phyloP scores from a whole-genome alignment of 2,888 invertebrate genomes.

The Camponotus fellah region DNA sequence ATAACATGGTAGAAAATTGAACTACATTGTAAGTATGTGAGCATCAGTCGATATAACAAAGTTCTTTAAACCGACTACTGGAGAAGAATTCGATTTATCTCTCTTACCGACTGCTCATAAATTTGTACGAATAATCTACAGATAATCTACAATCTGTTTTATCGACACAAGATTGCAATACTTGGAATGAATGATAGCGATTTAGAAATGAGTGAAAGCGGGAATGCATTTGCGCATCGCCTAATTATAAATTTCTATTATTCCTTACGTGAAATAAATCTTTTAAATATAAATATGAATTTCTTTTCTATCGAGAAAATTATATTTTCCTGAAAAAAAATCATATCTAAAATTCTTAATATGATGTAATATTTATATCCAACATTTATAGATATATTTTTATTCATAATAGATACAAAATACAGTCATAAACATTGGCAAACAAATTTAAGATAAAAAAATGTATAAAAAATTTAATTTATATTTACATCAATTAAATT shows the following conservation, averaged over 20 bases:
- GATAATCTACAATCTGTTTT: conserved; percentile 45
- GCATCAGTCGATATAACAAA: neutral
- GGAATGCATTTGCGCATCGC: conserved; percentile 40
- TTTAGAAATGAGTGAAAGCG: conserved; percentile 57
- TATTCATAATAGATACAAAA: no score
- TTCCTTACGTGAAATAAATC: neutral
- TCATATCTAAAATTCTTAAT: neutral
- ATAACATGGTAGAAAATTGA: neutral
- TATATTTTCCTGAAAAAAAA: neutral
- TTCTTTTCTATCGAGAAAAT: neutral
- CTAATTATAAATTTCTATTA: conserved; percentile 16
- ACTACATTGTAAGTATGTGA: neutral
- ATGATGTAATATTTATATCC: neutral
- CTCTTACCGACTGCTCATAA: conserved; percentile 37
- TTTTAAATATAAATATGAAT: neutral
- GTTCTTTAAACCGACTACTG: conserved; percentile 26
- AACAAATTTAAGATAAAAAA: neutral
- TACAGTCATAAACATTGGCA: neutral
- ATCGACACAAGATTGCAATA: conserved; percentile 40
- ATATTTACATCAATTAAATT: neutral
- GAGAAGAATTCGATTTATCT: neutral
- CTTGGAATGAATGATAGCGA: neutral
- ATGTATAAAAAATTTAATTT: no score
- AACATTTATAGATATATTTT: no score
- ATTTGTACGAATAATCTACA: neutral